Evolutionary conservation across 2,113 vertebrate genomes (phyloP), one percentile per base, ranked within the genome.

Genomic region (Rynchops niger): DNA sequence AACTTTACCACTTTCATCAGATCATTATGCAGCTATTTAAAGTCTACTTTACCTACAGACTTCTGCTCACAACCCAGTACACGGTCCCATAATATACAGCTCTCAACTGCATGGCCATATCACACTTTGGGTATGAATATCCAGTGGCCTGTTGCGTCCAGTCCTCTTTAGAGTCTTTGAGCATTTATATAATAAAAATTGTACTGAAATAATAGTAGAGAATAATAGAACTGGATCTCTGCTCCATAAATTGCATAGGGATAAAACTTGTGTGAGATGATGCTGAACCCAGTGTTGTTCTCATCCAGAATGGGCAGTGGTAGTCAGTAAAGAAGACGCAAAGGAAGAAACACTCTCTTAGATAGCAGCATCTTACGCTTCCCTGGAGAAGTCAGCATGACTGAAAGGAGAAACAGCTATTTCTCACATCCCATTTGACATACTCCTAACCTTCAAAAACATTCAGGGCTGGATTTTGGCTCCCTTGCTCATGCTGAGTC

Each of bases 401-500:
- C 78, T 76, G 36, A 76, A 84, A 74, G 59, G 36, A 79, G 50
- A 85, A 73, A 15, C 38, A 59, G 50, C 42, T 52, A 82, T 82
- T 93, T 91, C 84, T 73, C 73, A 12, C 43, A 78, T 50, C 0
- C 9, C 80, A 66, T 83, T 93, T 93, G 95, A 96, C 89, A 95
- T 73, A 85, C 26, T 90, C 38, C 27, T 95, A 96, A 96, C 96
- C 95, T 97, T 97, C 97, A 96, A 63, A 94, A 95, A 67, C 45
- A 59, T 90, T 66, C 63, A 87, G 82, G 55, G 38, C 25, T 93
- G 67, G 67, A 59, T 93, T 96, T 94, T 97, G 94, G 94, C 94
- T 96, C 59, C 50, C 32, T 77, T 94, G 67, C 81, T 93, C 42
- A 11, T 80, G 94, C 95, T 96, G 93, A 96, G 63, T 95, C 93